Base-by-base conservation (phyloP, 2,888 invertebrate species). In the Pyrrhia umbra region DNA sequence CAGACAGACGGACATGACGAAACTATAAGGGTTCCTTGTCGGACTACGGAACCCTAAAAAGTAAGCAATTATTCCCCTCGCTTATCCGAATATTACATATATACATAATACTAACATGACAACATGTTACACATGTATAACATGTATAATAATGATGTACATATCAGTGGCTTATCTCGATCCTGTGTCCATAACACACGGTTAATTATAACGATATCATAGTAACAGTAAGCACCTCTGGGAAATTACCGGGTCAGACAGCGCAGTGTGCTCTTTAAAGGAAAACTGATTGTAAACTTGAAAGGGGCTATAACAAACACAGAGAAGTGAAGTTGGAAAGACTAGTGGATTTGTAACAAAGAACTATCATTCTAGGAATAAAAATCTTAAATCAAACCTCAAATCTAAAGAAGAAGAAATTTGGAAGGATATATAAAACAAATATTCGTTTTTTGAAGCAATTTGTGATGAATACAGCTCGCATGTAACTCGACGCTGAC, bases 401-500 rank as follows among this genome's bases (percentile, higher is more conserved):
- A n/a, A n/a, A n/a, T n/a, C n/a, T 40, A 18, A 25, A 65, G 20
- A 42, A 68, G 21, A 45, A 39, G 21, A 50, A 37, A 8, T 27
- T 30, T 18, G 9, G 9, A 47, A 42, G 8, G 60, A 25, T 20
- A 13, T 37, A 16, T 47, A 18, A 46, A 30, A 39, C 27, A 52
- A 72, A 67, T 45, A 51, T 51, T 62, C 27, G 39, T 55, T 43
- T 68, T 52, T 34, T 30, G 42, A 75, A 55, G 23, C 43, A 16
- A 55, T 72, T 66, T 77, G n/a, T n/a, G 72, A 72, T 76, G 64
- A 66, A 72, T 79, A 62, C 61, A 39, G 23, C 30, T 57, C 52
- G 23, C 37, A 40, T 62, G 51, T 43, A 40, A 45, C 47, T 42
- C 55, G 56, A 40, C 30, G 13, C 30, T 13, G 30, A 13, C 10